Conservation (phyloP, 2,113 vertebrate species). For the Misgurnus anguillicaudatus region DNA sequence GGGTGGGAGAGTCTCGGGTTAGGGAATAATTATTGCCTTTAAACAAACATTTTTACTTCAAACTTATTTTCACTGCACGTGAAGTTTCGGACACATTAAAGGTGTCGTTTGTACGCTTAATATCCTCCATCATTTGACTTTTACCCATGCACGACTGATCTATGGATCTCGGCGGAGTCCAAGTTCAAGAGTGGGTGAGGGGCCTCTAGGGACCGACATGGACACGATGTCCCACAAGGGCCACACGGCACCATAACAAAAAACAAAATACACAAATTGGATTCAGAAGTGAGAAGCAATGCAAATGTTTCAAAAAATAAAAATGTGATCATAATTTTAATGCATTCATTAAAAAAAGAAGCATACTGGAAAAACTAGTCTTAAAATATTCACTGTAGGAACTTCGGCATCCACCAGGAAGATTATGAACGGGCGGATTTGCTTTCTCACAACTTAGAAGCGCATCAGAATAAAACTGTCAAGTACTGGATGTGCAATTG, state of each 20-base stretch:
- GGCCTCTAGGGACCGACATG: neutral
- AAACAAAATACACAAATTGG: neutral
- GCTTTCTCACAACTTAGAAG: neutral
- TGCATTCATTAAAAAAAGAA: too few species aligned
- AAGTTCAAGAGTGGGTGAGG: constrained; percentile 47
- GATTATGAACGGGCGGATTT: too few species aligned
- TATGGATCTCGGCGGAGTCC: constrained; percentile 33
- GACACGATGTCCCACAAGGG: neutral
- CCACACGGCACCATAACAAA: neutral
- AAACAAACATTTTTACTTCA: constrained; percentile 15
- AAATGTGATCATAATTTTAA: too few species aligned
- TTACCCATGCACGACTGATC: neutral
- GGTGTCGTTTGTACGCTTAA: neutral
- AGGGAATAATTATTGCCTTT: constrained; percentile 32
- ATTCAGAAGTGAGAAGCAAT: neutral
- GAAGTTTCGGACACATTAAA: constrained; percentile 16
- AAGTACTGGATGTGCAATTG: neutral
- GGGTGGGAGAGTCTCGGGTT: constrained; percentile 40
- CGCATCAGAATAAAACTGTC: too few species aligned
- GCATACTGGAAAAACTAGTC: too few species aligned
- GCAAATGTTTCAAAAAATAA: neutral
- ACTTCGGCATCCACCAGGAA: neutral
- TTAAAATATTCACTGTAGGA: neutral
- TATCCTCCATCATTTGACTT: neutral
- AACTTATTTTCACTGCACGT: neutral